These are phyloP conservation scores for Papilio helenus DNA, from an alignment of 1,140 invertebrate genomes.

Conservation along the genomic window DNA sequence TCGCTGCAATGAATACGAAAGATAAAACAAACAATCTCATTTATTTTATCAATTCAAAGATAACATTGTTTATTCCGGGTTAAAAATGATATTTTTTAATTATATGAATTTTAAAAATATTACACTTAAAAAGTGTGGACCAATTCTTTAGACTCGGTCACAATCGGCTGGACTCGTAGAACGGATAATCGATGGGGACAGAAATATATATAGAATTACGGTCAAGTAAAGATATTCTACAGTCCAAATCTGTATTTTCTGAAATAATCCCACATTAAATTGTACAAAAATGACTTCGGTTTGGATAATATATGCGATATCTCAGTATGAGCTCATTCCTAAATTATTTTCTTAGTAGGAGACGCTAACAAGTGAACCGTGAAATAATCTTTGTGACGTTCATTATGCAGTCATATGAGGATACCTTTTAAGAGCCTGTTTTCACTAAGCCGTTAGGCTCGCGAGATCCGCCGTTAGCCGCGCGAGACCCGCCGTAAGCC, in stretches of 20 bases:
- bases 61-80: background rate
- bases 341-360: background rate
- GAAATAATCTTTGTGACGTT: background rate
- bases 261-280: background rate
- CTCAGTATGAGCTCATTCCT: background rate
- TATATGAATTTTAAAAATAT: no score
- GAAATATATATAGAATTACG: no score
- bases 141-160: no score
- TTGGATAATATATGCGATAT: background rate
- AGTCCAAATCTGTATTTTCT: no score
- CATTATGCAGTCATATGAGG: background rate
- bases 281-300: background rate
- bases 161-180: no score
- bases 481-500: background rate
- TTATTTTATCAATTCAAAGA: conserved; percentile 1
- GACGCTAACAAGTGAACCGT: background rate
- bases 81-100: background rate
- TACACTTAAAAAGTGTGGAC: no score
- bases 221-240: no score
- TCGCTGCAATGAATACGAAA: background rate
- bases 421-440: background rate
- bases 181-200: no score
- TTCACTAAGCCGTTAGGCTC: background rate
- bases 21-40: background rate
- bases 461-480: no score